Evolutionary conservation across 2,888 invertebrate genomes (phyloP).

Genomic region (Prionchulus punctatus): DNA sequence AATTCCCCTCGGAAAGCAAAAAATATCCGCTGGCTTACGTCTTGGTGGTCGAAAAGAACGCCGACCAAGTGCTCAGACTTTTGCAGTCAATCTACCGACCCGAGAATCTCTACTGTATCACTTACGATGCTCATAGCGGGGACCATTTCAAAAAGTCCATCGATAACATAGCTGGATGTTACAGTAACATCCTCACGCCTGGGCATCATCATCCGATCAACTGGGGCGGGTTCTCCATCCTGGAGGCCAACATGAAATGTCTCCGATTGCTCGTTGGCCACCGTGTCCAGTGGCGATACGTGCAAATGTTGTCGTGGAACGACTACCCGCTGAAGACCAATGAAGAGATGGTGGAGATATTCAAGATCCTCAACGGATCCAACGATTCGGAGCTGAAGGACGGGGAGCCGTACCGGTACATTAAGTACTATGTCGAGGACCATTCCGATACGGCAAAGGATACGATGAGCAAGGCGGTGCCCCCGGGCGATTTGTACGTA

Average conservation of each 20-base stretch:
- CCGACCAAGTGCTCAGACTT: neutral
- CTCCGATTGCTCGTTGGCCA: slow-evolving; percentile 14
- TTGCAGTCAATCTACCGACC: slow-evolving; percentile 7
- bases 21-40: slow-evolving; percentile 8
- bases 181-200: neutral
- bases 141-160: neutral
- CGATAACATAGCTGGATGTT: neutral
- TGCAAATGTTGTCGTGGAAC: slow-evolving; percentile 7
- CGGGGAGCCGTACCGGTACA: no score
- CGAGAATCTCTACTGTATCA: slow-evolving; percentile 9
- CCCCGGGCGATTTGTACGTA: neutral
- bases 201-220: neutral
- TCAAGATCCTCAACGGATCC: neutral
- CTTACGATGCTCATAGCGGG: neutral
- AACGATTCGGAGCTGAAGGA: neutral
- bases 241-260: slow-evolving; percentile 5
- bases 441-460: neutral
- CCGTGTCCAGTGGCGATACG: neutral
- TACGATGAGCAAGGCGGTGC: neutral
- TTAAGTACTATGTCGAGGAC: no score
- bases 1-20: no score
- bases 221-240: slow-evolving; percentile 4
- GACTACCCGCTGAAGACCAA: slow-evolving; percentile 10
- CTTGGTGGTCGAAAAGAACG: neutral
- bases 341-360: slow-evolving; percentile 1